Percentiles rank a stretch among this genome's conserved stretches.
These are phyloP conservation scores for Ashinkailepas kermadecensis DNA, from an alignment of 2,888 invertebrate species.

Conservation along the genomic window DNA sequence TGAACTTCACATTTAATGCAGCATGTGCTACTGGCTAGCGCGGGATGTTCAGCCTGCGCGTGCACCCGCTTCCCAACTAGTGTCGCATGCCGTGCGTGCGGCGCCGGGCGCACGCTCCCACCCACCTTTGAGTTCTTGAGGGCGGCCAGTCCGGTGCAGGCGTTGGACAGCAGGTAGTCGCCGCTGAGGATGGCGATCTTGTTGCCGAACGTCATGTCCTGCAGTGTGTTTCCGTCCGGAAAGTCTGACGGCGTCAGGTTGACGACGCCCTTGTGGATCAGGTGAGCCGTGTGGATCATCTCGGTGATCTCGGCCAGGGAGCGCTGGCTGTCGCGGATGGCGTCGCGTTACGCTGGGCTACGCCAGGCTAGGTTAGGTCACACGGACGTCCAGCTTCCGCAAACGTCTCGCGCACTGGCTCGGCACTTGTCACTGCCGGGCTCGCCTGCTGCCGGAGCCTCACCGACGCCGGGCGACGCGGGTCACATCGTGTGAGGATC, in stretches of 20 bases:
- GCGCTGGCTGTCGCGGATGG: slow-evolving; percentile 54
- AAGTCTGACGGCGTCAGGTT: slow-evolving; percentile 56
- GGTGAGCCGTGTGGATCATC: slow-evolving; percentile 87
- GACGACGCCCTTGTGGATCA: slow-evolving; percentile 80
- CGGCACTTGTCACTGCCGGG: no score
- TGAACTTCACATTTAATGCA: no score
- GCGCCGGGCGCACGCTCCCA: not conserved
- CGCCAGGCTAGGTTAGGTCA: not conserved
- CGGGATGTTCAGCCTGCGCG: no score
- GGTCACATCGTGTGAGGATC: no score
- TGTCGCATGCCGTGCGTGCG: no score
- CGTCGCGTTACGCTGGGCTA: not conserved
- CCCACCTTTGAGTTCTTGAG: slow-evolving; percentile 53
- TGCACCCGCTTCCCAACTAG: no score
- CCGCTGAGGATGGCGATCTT: slow-evolving; percentile 89
- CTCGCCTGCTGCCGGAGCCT: no score
- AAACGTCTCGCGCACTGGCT: no score
- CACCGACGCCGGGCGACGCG: no score
- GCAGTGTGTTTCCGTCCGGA: slow-evolving; percentile 51
- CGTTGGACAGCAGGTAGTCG: slow-evolving; percentile 78
- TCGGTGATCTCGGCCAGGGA: slow-evolving; percentile 91
- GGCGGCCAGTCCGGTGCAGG: slow-evolving; percentile 75
- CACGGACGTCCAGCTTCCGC: no score
- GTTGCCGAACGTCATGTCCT: slow-evolving; percentile 88
- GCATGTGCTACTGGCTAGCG: no score